Base-by-base conservation (phyloP, 2,888 invertebrate species). In the Drosophila emarginata region DNA sequence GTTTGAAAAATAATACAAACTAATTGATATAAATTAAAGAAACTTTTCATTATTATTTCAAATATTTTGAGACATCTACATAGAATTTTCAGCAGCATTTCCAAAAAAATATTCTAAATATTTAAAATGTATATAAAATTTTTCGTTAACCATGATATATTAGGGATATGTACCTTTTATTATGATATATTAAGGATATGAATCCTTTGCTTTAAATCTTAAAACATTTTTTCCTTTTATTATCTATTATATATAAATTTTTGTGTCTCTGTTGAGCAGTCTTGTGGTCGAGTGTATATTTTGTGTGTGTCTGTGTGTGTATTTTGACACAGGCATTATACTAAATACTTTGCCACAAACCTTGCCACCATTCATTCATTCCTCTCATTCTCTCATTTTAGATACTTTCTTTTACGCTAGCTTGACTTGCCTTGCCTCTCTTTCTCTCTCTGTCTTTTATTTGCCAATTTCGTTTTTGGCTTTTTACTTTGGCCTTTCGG, bases 381-480 rank as follows among this genome's bases (percentile, higher is more conserved):
- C 7, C 4, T 18, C 2, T 11, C 18, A n/a, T 18, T n/a, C 12
- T 18, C 36, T 36, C 12, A 54, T 18, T 14, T 40, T 40, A 36
- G 39, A 39, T 56, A 71, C 23, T 50, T 36, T 32, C 36, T 60
- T 72, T 3, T 68, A 39, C 64, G 72, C 59, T 63, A 52, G 45
- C 54, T 14, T 21, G 63, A 21, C 59, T 14, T 26, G 40, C 2
- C 36, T 62, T 21, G 63, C 14, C 59, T 14, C 72, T 63, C 63
- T 64, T 7, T 45, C 45, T 45, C 18, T 32, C 1, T 64, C 11
- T 45, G 11, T 45, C 18, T 32, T 1, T 32, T 2, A 9, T 32
- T 32, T 32, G 32, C 32, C 32, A 66, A 71, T 71, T 76, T 72
- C 23, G 26, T 57, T 66, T 59, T 57, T 67, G 53, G 66, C 70